A percentile compares a stretch with the other conserved stretches of the same genome.
Conservation (phyloP, 2,888 invertebrate species). For the Sclerodermus sp. region DNA sequence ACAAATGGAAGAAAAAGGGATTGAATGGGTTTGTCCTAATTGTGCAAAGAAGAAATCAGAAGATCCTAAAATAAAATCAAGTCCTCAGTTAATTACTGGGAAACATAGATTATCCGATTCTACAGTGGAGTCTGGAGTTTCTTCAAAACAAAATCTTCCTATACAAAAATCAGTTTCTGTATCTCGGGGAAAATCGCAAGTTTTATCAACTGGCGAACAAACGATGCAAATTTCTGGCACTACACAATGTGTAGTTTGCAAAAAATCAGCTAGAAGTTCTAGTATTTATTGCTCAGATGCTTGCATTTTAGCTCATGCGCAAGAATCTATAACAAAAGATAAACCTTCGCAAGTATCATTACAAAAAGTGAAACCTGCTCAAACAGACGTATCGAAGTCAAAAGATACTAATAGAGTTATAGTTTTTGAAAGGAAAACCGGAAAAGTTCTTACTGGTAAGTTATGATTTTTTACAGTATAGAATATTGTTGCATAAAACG, state of each 20-base stretch:
- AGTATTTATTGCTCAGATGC: slow-evolving; percentile 88
- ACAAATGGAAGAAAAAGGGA: slow-evolving; percentile 86
- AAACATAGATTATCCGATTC: slow-evolving; percentile 19
- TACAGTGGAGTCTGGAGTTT: slow-evolving; percentile 8
- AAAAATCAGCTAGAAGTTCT: slow-evolving; percentile 73
- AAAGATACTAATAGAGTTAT: slow-evolving; percentile 61
- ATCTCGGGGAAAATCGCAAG: background rate
- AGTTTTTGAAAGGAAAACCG: slow-evolving; percentile 82
- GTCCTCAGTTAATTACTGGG: slow-evolving; percentile 3
- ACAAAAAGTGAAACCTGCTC: slow-evolving; percentile 36
- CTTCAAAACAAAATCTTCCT: slow-evolving; percentile 4
- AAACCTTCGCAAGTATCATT: slow-evolving; percentile 38
- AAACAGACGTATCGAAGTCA: slow-evolving; percentile 33
- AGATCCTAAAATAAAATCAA: slow-evolving; percentile 27
- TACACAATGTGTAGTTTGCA: slow-evolving; percentile 75
- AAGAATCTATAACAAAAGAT: slow-evolving; percentile 60
- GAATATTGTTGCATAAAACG: too few species aligned
- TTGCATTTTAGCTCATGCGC: slow-evolving; percentile 84
- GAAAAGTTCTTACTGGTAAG: slow-evolving; percentile 63
- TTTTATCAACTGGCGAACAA: background rate
- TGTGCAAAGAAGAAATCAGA: slow-evolving; percentile 67
- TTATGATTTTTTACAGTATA: slow-evolving; percentile 7
- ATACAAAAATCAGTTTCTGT: background rate
- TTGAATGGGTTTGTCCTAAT: slow-evolving; percentile 88
- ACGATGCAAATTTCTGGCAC: slow-evolving; percentile 23